phyloP scores from a whole-genome alignment of 1,140 invertebrate species.

The Lordiphosa clarofinis region DNA sequence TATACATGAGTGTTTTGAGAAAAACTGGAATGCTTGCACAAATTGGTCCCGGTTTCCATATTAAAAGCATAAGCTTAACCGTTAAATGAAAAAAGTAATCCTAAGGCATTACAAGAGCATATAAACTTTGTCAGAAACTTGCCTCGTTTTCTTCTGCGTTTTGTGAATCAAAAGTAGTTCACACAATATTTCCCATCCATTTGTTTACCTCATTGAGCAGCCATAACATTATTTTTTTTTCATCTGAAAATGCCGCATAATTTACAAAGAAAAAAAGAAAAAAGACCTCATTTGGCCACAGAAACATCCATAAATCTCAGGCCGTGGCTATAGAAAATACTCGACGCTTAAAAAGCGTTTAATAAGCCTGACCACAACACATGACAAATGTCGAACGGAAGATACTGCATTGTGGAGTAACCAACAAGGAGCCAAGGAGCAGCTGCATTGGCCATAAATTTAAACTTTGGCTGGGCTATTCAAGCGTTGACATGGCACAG shows the following conservation, averaged over 20 bases:
- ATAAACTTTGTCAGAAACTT: too few species aligned
- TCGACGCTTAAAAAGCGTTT: constrained; percentile 68
- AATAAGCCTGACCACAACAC: constrained; percentile 65
- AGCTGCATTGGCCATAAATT: constrained; percentile 63
- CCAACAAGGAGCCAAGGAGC: constrained; percentile 12
- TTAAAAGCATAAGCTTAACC: too few species aligned
- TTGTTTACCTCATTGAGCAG: constrained; percentile 7
- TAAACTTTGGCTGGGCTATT: constrained; percentile 29
- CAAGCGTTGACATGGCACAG: constrained; percentile 62
- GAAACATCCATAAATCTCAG: constrained; percentile 50
- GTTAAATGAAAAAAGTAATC: too few species aligned
- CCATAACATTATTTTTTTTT: constrained; percentile 1
- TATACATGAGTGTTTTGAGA: too few species aligned
- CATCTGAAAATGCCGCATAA: constrained; percentile 47
- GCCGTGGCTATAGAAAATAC: constrained; percentile 47
- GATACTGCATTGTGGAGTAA: constrained; percentile 5
- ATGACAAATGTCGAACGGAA: constrained; percentile 54
- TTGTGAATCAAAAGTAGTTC: too few species aligned
- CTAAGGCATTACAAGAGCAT: too few species aligned
- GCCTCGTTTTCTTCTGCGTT: too few species aligned
- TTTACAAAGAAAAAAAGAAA: constrained; percentile 26
- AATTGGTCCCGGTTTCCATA: too few species aligned
- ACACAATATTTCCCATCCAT: neutral
- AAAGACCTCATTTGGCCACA: too few species aligned
- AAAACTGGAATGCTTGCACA: too few species aligned